Evolutionary conservation across 2,113 vertebrate species (phyloP), one percentile per base, ranked within the genome.

Genomic region (Hoplias malabaricus): DNA sequence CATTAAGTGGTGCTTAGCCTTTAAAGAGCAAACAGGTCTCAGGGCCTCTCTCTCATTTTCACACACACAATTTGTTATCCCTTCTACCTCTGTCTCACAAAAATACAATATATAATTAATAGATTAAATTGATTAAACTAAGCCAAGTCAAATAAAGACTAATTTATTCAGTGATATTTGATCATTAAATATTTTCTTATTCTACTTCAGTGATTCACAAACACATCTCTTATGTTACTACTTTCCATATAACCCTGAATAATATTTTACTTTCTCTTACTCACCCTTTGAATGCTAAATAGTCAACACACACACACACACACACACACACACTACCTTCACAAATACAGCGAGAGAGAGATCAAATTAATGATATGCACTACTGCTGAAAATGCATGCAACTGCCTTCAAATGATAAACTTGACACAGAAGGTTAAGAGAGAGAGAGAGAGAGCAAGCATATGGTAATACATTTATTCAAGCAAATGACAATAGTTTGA

Each of bases 371-470:
- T 54, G 40, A 67, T 69, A 61, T 48, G 21, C 54, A 78, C 54
- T 86, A 84, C 8, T 75, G 84, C 84, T 85, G 88, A 56, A 53
- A 69, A 33, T 21, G 19, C 31, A 23, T n/a, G n/a, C n/a, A 23
- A 3, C 23, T 43, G 5, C 43, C 23, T 53, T 19, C 33, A 6
- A 16, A 69, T 31, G 33, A 50, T 21, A 38, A 10, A 50, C n/a
- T n/a, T 23, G 54, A 50, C 1, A 61, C 10, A 43, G 27, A 42
- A 27, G 19, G 33, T 40, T 29, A 16, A 69, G 54, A 13, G 16
- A 31, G 48, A 21, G 48, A 50, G 19, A 3, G 6, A 8, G 48
- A 23, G n/a, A 23, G 21, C 4, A 11, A n/a, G 16, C 46, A 48
- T 48, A 48, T 48, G 36, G 2, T 25, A 40, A 40, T 42, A 1